Evolutionary conservation across 2,797 vertebrate genomes (phyloP).

Genomic region (Cossypha polioptera): DNA sequence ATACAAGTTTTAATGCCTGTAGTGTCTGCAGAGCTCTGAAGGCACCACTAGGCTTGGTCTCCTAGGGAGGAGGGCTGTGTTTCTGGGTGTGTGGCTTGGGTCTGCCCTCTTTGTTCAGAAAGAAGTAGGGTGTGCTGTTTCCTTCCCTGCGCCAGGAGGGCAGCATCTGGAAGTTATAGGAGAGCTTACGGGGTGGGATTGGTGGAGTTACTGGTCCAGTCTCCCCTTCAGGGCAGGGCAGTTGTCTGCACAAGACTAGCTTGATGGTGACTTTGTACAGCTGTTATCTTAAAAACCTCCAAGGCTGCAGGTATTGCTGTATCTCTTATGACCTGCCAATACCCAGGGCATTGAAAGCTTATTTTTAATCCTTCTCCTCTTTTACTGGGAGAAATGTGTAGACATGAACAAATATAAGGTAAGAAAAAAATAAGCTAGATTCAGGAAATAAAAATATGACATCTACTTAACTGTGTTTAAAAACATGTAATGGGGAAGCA

Average conservation of each 20-base stretch:
- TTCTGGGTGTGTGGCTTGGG: background rate
- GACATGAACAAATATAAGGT: background rate
- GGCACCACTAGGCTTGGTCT: background rate
- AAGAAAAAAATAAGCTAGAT: background rate
- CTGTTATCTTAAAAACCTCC: background rate
- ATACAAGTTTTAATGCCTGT: accelerated
- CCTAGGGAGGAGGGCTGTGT: background rate
- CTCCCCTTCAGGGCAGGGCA: background rate
- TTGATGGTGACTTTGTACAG: background rate
- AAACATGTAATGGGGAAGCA: background rate
- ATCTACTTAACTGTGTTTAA: background rate
- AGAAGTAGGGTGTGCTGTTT: background rate
- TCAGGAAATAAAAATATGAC: background rate
- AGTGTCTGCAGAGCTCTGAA: background rate
- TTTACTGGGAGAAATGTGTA: background rate
- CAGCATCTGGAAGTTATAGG: background rate
- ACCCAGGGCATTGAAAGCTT: background rate
- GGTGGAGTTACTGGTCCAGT: background rate
- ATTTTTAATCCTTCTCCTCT: background rate
- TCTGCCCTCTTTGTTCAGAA: background rate
- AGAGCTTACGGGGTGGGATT: background rate
- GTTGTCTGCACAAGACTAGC: background rate
- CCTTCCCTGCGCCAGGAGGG: too few species aligned
- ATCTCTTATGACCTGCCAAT: background rate
- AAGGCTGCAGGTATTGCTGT: background rate